phyloP scores from a whole-genome alignment of 2,797 vertebrate species.

The Odontamblyopus lacepedii region DNA sequence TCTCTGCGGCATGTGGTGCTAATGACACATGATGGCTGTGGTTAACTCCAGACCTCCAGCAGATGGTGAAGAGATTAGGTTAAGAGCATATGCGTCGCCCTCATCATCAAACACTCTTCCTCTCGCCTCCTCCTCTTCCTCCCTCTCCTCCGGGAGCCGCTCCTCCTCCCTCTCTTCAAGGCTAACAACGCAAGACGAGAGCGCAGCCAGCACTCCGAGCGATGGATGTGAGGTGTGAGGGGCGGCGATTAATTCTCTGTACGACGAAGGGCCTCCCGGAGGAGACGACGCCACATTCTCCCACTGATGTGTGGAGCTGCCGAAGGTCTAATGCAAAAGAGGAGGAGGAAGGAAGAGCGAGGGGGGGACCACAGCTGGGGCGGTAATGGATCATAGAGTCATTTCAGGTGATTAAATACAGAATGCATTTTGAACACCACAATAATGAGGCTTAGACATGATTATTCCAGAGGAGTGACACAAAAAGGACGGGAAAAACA shows the following conservation, averaged over 20 bases:
- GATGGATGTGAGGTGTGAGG: background rate
- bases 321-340: slow-evolving; percentile 2
- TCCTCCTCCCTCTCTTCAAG: background rate
- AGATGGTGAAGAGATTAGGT: slow-evolving; percentile 61
- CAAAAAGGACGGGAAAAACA: too few relatives aligned
- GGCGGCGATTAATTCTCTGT: background rate
- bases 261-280: background rate
- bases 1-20: background rate
- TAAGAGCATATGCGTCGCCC: slow-evolving; percentile 56
- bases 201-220: background rate
- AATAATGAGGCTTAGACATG: background rate
- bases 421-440: background rate
- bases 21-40: slow-evolving; percentile 53
- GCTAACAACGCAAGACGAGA: background rate
- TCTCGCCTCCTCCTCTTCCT: background rate
- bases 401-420: background rate
- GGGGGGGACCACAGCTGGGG: background rate
- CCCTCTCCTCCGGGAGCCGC: background rate
- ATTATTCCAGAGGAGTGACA: too few relatives aligned
- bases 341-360: background rate
- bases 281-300: background rate
- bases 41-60: slow-evolving; percentile 54
- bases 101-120: slow-evolving; percentile 45
- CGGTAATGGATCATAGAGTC: background rate
- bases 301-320: background rate